phyloP scores from a whole-genome alignment of 2,888 invertebrate genomes.

The Sphaerophoria taeniata region DNA sequence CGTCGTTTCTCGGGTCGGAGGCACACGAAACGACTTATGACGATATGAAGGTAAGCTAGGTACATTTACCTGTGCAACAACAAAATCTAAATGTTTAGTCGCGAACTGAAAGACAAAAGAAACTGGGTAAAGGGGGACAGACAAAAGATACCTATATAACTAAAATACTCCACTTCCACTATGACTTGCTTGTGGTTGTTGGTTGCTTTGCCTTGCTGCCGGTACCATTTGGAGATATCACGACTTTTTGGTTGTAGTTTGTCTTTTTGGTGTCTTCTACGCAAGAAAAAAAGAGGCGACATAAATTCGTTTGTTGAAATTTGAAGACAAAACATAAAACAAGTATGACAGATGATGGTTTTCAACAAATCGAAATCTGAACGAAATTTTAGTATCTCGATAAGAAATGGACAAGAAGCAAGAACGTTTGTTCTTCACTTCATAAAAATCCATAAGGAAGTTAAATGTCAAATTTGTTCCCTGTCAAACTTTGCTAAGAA shows the following conservation, averaged over 20 bases:
- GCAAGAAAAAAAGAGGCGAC: constrained; percentile 16
- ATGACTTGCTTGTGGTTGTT: background rate
- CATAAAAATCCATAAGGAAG: background rate
- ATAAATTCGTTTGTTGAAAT: background rate
- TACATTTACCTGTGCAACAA: constrained; percentile 37
- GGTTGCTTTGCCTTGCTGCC: constrained; percentile 3
- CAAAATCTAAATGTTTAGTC: constrained; percentile 12
- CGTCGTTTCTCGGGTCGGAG: constrained; percentile 40
- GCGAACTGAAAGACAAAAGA: background rate
- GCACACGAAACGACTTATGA: constrained; percentile 11
- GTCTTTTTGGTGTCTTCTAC: background rate
- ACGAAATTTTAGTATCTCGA: constrained; percentile 23
- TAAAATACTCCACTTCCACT: constrained; percentile 26
- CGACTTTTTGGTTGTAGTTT: constrained; percentile 24
- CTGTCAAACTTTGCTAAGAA: background rate
- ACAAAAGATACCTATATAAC: constrained; percentile 31
- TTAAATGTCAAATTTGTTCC: constrained; percentile 22
- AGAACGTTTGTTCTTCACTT: constrained; percentile 1
- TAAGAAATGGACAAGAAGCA: constrained; percentile 26
- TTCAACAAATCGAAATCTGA: constrained; percentile 9
- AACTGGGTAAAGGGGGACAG: background rate
- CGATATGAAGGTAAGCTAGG: constrained; percentile 23
- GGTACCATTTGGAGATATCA: constrained; percentile 67
- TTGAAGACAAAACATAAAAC: background rate
- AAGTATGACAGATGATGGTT: constrained; percentile 25